Evolutionary conservation across 2,113 vertebrate genomes (phyloP).

Genomic region (Prinia subflava): DNA sequence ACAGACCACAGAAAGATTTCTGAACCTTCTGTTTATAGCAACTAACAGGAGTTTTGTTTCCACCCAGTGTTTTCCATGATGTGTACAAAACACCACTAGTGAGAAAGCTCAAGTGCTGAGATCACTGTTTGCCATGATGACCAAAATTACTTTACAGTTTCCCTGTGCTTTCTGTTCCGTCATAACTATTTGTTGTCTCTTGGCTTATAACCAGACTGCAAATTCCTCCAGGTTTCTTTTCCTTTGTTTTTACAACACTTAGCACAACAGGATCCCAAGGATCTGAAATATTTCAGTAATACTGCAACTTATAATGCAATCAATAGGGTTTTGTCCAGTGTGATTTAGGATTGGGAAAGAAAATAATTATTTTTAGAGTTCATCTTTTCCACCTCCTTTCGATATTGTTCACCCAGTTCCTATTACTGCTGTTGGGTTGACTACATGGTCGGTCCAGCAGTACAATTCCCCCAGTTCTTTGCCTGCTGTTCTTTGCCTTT

Average conservation of each 20-base stretch:
- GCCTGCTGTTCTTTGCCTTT: too few species aligned
- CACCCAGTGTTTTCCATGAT: slow-evolving; percentile 28
- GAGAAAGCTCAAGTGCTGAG: slow-evolving; percentile 8
- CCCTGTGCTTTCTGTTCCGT: background rate
- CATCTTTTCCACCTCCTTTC: background rate
- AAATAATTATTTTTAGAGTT: background rate
- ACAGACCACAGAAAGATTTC: slow-evolving; percentile 33
- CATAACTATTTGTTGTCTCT: background rate
- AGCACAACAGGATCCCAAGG: background rate
- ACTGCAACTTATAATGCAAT: background rate
- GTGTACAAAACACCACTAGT: background rate
- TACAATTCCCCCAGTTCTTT: background rate
- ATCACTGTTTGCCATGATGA: slow-evolving; percentile 1
- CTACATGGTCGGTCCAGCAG: background rate
- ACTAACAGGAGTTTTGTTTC: slow-evolving; percentile 23
- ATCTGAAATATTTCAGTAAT: background rate
- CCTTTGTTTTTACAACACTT: background rate
- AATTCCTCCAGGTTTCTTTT: background rate
- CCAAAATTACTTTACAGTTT: background rate
- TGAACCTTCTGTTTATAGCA: background rate
- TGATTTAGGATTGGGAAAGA: background rate
- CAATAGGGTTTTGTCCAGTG: background rate
- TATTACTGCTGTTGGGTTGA: background rate
- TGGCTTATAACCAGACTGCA: background rate
- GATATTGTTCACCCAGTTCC: background rate